Conservation (phyloP, 1,140 invertebrate genomes). For the Drosophila carrolli region DNA sequence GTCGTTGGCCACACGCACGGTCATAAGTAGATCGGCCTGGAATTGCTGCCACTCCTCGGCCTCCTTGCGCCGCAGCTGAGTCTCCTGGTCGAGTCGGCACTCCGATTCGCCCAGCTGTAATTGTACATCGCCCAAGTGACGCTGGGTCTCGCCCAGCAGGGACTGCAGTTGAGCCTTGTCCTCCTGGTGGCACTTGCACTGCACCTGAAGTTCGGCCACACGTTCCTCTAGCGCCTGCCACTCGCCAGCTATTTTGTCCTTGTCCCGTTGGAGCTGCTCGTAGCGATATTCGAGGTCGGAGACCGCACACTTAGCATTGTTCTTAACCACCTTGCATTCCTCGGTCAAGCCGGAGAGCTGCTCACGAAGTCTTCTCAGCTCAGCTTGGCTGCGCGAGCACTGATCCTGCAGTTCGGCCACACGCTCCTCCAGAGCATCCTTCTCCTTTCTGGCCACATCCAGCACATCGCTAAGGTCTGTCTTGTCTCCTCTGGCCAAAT, state of each 20-base stretch:
- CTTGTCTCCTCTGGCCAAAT: conserved; percentile 87
- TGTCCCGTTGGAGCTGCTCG: conserved; percentile 90
- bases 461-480: conserved; percentile 90
- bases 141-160: conserved; percentile 88
- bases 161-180: conserved; percentile 90
- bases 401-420: conserved; percentile 91
- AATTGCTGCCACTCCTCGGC: conserved; percentile 96
- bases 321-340: conserved; percentile 91
- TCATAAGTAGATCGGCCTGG: conserved; percentile 95
- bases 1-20: conserved; percentile 97
- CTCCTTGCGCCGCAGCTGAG: conserved; percentile 87
- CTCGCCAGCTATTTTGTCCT: conserved; percentile 88
- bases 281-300: conserved; percentile 92
- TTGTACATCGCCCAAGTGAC: conserved; percentile 88
- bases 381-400: conserved; percentile 90
- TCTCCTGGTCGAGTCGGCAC: conserved; percentile 87
- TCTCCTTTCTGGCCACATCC: conserved; percentile 89
- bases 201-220: conserved; percentile 89
- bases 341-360: conserved; percentile 90
- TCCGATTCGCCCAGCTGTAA: conserved; percentile 86
- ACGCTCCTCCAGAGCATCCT: conserved; percentile 89
- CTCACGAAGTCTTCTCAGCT: conserved; percentile 90
- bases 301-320: conserved; percentile 92
- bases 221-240: conserved; percentile 90
- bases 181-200: conserved; percentile 90